A percentile compares a stretch with the other conserved stretches of the same genome.
These are phyloP conservation scores for Parapristionchus giblindavisi DNA, from an alignment of 2,888 invertebrate species.

Conservation along the genomic window DNA sequence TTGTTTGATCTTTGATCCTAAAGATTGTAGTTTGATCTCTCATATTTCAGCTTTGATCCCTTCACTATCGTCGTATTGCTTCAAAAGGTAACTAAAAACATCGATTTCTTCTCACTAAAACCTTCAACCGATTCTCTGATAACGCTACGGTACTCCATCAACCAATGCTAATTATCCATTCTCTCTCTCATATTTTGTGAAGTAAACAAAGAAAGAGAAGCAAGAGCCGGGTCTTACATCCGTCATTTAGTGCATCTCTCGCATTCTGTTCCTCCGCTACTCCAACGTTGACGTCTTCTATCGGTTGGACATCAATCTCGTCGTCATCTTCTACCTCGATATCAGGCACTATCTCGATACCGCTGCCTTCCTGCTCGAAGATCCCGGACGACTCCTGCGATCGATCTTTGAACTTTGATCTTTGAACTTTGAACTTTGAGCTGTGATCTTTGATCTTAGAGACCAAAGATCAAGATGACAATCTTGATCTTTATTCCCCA, in stretches of 20 bases:
- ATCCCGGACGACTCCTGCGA: not conserved
- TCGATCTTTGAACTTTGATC: constrained; percentile 7
- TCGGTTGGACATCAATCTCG: no score
- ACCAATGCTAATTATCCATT: no score
- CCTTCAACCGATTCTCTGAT: no score
- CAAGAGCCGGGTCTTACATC: constrained; percentile 17
- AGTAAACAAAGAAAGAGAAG: no score
- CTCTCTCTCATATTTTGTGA: no score
- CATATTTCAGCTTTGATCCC: not conserved
- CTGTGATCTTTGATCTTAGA: constrained; percentile 5
- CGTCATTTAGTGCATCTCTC: constrained; percentile 20
- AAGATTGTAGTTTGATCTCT: not conserved
- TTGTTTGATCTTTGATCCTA: constrained; percentile 2
- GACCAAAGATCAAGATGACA: not conserved
- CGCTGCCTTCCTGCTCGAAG: not conserved
- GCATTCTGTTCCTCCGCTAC: constrained; percentile 18
- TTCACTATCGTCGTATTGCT: no score
- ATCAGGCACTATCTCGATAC: not conserved
- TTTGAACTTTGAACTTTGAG: not conserved
- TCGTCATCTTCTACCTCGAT: not conserved
- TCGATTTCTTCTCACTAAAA: no score
- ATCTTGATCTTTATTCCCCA: no score
- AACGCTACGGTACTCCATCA: no score
- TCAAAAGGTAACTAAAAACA: no score
- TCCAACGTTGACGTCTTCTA: no score